Evolutionary conservation across 2,113 vertebrate species (phyloP), one percentile per base, ranked within the genome.

Genomic region (Acrocephalus arundinaceus): DNA sequence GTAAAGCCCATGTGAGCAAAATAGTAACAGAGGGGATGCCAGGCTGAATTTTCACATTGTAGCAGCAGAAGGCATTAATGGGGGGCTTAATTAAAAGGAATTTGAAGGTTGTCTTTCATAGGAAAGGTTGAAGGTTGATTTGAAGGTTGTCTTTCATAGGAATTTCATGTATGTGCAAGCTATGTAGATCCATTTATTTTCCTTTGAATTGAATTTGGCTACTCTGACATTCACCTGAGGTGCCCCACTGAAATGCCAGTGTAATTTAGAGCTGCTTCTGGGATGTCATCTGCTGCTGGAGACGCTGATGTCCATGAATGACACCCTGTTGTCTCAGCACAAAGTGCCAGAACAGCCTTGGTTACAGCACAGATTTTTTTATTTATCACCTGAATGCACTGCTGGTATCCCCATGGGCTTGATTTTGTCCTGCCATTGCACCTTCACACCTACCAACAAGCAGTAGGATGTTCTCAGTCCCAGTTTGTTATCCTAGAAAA

Each of bases 1-100:
- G 3, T 61, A 39, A 23, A 25, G 15, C 31, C 21, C 7, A 0
- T 2, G 4, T 41, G 35, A 43, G 6, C 1, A 0, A 63, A 87
- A 71, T 7, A 45, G 21, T 25, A 30, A 41, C 30, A 17, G 1
- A n/a, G 46, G 33, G 58, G 57, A 39, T 6, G 24, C 20, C 49
- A 46, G 59, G 58, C 41, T 83, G 74, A 79, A 70, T 61, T 83
- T 85, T 65, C 37, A 21, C 14, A 6, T 51, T 0, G 0, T 19
- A 66, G 17, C 17, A n/a, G 45, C 19, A 55, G 68, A 39, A 86
- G 37, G 25, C 41, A n/a, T 37, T 68, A 67, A 51, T 67, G 24
- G 30, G 6, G 9, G 25, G 6, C 33, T 81, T 81, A 35, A 65
- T 46, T 82, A 33, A 54, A 76, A 70, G 46, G 11, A 15, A 28